A percentile compares a stretch with the other conserved stretches of the same genome.
These are phyloP conservation scores for Delichon dasypus DNA, from an alignment of 2,797 vertebrate species.

Conservation along the genomic window DNA sequence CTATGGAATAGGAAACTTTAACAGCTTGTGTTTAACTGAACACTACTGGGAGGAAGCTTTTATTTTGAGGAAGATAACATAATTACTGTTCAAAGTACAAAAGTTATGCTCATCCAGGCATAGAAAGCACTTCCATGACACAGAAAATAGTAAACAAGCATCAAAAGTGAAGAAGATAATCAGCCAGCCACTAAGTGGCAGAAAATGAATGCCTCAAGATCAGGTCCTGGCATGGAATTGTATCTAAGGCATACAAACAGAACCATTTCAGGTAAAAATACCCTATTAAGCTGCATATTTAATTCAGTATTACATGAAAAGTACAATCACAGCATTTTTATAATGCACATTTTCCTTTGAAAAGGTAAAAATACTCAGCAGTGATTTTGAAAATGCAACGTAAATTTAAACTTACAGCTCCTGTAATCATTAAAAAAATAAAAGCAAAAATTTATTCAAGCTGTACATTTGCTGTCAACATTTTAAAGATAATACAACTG, in stretches of 20 bases:
- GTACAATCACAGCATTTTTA: not conserved
- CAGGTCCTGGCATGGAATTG: not conserved
- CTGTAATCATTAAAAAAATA: not conserved
- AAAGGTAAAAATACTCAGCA: not conserved
- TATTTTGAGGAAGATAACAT: not conserved
- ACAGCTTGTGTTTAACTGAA: not conserved
- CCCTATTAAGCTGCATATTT: not conserved
- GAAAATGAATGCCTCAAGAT: not conserved
- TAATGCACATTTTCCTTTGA: not conserved
- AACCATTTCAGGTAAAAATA: not conserved
- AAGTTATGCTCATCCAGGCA: not conserved
- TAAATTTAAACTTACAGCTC: not conserved
- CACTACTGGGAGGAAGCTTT: conserved; percentile 12
- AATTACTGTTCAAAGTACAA: not conserved
- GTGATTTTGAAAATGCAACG: not conserved
- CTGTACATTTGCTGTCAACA: not conserved
- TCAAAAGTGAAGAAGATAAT: not conserved
- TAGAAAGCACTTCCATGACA: not conserved
- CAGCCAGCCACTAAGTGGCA: not conserved
- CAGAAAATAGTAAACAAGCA: not conserved
- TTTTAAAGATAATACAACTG: not conserved
- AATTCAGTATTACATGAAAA: not conserved
- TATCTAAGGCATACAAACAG: not conserved
- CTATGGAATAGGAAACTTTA: conserved; percentile 38
- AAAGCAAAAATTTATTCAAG: not conserved